Evolutionary conservation across 2,797 vertebrate species (phyloP), one percentile per base, ranked within the genome.

Genomic region (Chiroxiphia lanceolata): DNA sequence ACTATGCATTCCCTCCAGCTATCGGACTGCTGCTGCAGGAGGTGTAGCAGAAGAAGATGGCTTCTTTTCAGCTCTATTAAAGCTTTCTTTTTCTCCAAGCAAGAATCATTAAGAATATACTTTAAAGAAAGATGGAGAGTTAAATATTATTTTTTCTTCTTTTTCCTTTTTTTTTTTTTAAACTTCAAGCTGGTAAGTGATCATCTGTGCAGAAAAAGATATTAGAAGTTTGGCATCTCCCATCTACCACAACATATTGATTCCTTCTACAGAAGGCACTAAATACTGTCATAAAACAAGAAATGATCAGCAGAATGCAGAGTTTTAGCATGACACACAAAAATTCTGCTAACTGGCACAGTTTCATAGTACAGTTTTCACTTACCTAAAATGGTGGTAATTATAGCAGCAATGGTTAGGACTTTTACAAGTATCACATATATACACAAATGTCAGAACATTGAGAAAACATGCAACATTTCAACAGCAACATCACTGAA

Each of bases 381-480:
- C 71, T 95, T 94, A 90, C 88, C 87, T 94, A 97, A 83, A 92
- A 47, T 31, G 27, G 51, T 26, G 80, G 53, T 92, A 92, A 89
- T 83, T 67, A 96, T 69, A 98, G 97, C 97, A 98, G 97, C 97
- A 94, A 96, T 74, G 64, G 91, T 94, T 89, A 97, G 83, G 77
- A 90, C 86, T 84, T 97, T 91, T 93, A 97, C 94, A 95, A 96
- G 94, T 79, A 93, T 54, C 83, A 97, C 85, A 48, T 51, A 91
- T 95, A 96, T 23, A 38, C 83, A 96, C 44, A 72, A 47, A 82
- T 42, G 77, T 78, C 93, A 93, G 40, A 96, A 96, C 89, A 93
- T 71, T 92, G 91, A 89, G 33, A 96, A 96, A 95, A 97, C 97
- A 98, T 98, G 97, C 97, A 97, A 70, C 96, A 91, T 59, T 83